phyloP scores from a whole-genome alignment of 2,113 vertebrate genomes.

The Sphaerodactylus townsendi region DNA sequence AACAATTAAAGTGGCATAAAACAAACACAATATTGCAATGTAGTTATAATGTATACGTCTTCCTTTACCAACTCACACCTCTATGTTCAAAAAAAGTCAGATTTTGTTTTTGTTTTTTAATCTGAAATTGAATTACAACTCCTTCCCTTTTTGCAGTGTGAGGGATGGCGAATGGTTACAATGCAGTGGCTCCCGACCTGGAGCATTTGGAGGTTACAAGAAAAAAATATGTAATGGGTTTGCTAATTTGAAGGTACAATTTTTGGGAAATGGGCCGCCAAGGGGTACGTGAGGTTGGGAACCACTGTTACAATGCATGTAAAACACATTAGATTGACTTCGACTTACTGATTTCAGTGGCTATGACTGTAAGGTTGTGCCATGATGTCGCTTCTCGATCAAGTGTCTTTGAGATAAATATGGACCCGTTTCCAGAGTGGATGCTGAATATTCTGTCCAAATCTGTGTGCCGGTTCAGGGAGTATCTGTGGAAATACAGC shows the following conservation, averaged over 20 bases:
- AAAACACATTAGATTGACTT: no score
- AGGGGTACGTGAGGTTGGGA: no score
- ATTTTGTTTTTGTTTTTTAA: no score
- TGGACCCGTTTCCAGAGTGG: conserved; percentile 90
- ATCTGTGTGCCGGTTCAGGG: conserved; percentile 92
- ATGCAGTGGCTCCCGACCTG: no score
- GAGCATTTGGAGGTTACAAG: no score
- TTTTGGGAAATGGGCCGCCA: no score
- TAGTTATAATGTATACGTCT: background rate
- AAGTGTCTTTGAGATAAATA: conserved; percentile 88
- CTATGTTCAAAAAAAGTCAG: background rate
- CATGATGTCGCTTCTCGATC: conserved; percentile 92
- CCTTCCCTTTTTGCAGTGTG: background rate
- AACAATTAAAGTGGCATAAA: background rate
- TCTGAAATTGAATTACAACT: background rate
- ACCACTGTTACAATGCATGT: no score
- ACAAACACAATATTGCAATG: background rate
- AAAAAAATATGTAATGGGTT: no score
- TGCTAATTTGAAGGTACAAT: no score
- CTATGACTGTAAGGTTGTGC: conserved; percentile 94
- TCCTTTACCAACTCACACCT: background rate
- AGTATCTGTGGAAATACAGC: conserved; percentile 81
- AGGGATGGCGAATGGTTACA: no score
- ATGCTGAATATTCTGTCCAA: conserved; percentile 92
- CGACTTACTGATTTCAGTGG: conserved; percentile 91